phyloP scores from a whole-genome alignment of 2,888 invertebrate species.

The Euzophera pinguis region DNA sequence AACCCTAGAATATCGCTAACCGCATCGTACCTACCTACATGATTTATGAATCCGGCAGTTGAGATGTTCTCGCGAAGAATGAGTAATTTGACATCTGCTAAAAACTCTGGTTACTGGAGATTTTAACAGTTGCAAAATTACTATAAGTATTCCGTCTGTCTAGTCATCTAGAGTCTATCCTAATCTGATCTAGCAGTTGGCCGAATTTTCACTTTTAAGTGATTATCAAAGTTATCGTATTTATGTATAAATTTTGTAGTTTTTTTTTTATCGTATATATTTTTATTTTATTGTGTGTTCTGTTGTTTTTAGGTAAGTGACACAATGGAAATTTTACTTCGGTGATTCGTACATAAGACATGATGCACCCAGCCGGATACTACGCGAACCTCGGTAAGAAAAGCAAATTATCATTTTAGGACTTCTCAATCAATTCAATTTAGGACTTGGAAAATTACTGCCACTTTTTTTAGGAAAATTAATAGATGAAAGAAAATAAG shows the following conservation, averaged over 20 bases:
- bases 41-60: too few species aligned
- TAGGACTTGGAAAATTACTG: neutral
- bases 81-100: too few species aligned
- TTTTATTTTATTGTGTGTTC: conserved; percentile 19
- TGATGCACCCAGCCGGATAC: conserved; percentile 77
- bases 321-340: conserved; percentile 66
- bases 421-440: neutral
- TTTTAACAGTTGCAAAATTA: too few species aligned
- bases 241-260: neutral
- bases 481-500: neutral
- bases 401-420: conserved; percentile 4
- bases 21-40: too few species aligned
- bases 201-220: too few species aligned
- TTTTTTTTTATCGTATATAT: neutral
- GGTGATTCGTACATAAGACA: conserved; percentile 57
- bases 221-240: too few species aligned
- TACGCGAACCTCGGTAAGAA: conserved; percentile 76
- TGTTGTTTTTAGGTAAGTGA: conserved; percentile 76
- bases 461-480: neutral
- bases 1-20: too few species aligned
- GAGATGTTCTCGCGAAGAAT: too few species aligned
- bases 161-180: too few species aligned
- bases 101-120: too few species aligned
- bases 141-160: too few species aligned
- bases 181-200: too few species aligned